phyloP scores from a whole-genome alignment of 2,797 vertebrate species.

The Macroramphosus scolopax region DNA sequence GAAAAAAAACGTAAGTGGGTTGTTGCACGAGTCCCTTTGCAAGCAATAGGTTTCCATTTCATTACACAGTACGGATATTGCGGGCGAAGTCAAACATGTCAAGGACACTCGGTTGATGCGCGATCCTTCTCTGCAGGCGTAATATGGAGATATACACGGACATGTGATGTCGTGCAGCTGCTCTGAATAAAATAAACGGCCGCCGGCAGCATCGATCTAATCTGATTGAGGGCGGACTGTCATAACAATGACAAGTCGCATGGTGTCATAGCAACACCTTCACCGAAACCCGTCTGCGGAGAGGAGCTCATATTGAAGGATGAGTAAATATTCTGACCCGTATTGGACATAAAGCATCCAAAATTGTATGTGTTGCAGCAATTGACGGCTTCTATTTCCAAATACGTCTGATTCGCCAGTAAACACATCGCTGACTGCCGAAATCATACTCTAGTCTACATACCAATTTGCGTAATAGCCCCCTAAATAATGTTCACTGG shows the following conservation, averaged over 20 bases:
- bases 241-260: constrained; percentile 27
- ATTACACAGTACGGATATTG: constrained; percentile 16
- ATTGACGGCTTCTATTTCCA: no score
- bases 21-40: background rate
- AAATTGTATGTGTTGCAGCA: no score
- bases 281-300: no score
- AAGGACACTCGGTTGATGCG: constrained; percentile 25
- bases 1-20: background rate
- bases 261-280: constrained; percentile 21
- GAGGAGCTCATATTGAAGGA: no score
- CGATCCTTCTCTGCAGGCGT: constrained; percentile 29
- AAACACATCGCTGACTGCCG: no score
- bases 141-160: constrained; percentile 27
- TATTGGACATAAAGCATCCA: no score
- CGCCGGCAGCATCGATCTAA: constrained; percentile 32
- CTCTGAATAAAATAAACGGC: constrained; percentile 33
- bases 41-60: constrained; percentile 24
- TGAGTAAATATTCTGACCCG: no score
- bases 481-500: background rate
- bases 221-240: constrained; percentile 36
- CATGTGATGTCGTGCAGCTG: constrained; percentile 28
- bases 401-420: no score
- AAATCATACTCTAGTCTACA: no score
- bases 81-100: constrained; percentile 30
- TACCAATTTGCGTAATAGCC: no score